Conservation (phyloP, 1,140 invertebrate species). For the Rhopalosiphum maidis region DNA sequence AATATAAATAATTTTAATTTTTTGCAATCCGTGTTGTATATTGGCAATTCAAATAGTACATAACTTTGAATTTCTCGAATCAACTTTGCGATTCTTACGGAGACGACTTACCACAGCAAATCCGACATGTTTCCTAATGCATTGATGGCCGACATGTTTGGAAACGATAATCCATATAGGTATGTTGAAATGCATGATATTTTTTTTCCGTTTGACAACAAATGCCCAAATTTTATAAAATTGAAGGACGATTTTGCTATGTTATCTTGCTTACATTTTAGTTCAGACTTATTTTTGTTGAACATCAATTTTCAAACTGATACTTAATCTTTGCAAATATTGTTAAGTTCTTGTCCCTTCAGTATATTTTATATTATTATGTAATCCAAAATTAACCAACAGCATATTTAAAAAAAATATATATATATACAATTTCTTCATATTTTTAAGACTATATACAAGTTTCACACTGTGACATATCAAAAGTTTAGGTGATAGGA, state of each 20-base stretch:
- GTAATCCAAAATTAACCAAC: background rate
- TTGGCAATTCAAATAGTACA: background rate
- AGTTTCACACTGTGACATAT: too few relatives aligned
- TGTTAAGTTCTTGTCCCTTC: too few relatives aligned
- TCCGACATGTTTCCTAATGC: conserved; percentile 35
- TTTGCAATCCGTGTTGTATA: background rate
- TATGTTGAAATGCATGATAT: background rate
- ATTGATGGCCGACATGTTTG: conserved; percentile 34
- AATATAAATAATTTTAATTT: background rate
- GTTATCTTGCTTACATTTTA: too few relatives aligned
- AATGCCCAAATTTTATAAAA: background rate
- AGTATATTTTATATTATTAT: too few relatives aligned
- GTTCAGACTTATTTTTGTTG: too few relatives aligned
- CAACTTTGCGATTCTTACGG: background rate
- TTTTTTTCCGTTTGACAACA: background rate
- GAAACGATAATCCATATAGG: conserved; percentile 20
- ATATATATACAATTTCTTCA: too few relatives aligned
- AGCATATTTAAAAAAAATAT: background rate
- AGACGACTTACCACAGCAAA: background rate
- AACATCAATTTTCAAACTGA: too few relatives aligned
- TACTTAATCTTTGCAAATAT: too few relatives aligned
- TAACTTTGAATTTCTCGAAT: background rate
- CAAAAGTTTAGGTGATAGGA: too few relatives aligned
- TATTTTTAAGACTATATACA: too few relatives aligned
- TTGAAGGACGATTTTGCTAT: too few relatives aligned